Conservation (phyloP, 2,888 invertebrate species). For the Zhuqinia jingwanae region DNA sequence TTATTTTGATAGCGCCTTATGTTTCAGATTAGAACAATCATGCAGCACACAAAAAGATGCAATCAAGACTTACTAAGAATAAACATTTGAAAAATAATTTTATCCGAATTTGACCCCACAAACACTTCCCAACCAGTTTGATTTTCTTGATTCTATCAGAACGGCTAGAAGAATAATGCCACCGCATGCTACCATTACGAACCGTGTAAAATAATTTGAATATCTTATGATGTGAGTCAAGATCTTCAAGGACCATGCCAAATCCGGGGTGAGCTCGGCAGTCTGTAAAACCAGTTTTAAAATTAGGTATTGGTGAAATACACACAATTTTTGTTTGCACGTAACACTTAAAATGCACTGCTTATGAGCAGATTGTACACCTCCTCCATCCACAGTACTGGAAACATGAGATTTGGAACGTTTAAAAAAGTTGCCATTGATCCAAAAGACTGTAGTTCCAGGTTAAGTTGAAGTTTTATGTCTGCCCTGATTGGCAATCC, state of each 20-base stretch:
- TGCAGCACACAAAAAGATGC: too few species aligned
- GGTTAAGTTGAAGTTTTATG: constrained; percentile 75
- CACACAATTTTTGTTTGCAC: too few species aligned
- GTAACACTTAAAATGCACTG: too few species aligned
- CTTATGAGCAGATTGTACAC: constrained; percentile 55
- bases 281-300: constrained; percentile 35
- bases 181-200: constrained; percentile 43
- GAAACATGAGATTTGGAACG: constrained; percentile 76
- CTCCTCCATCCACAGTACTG: constrained; percentile 78
- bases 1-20: too few species aligned
- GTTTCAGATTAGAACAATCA: too few species aligned
- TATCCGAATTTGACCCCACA: constrained; percentile 66
- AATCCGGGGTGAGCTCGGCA: constrained; percentile 55
- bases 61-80: too few species aligned
- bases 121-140: constrained; percentile 58
- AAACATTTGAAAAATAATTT: too few species aligned
- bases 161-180: constrained; percentile 45
- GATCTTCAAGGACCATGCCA: constrained; percentile 55
- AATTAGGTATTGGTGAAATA: too few species aligned
- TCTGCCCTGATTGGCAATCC: constrained; percentile 75
- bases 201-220: constrained; percentile 24
- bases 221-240: constrained; percentile 52
- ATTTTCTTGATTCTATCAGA: constrained; percentile 61
- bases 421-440: constrained; percentile 75
- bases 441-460: constrained; percentile 76